These are phyloP conservation scores for Chloroclystis v-ata DNA, from an alignment of 2,888 invertebrate genomes.

Conservation along the genomic window DNA sequence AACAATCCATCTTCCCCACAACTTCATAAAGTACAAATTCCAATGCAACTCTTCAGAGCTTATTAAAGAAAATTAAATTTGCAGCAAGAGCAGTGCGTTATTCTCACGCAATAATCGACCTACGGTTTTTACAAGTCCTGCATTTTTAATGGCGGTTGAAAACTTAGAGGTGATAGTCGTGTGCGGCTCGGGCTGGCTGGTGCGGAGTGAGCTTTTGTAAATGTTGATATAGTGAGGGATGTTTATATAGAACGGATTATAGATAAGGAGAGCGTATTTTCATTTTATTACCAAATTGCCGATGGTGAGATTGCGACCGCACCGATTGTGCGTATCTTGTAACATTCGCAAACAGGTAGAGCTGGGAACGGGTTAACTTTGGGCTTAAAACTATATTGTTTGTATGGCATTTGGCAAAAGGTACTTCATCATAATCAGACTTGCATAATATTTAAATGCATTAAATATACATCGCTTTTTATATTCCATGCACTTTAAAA, in stretches of 20 bases:
- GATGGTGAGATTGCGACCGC: conserved; percentile 65
- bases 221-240: conserved; percentile 70
- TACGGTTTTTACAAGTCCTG: conserved; percentile 11
- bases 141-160: conserved; percentile 15
- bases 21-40: conserved; percentile 40
- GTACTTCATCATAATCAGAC: too few species aligned
- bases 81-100: conserved; percentile 46
- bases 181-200: conserved; percentile 7
- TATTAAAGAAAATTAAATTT: conserved; percentile 78
- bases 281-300: conserved; percentile 80
- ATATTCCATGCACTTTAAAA: too few species aligned
- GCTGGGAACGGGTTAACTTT: conserved; percentile 12
- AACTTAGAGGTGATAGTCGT: conserved; percentile 31
- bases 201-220: conserved; percentile 28
- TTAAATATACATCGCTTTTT: too few species aligned
- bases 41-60: conserved; percentile 40
- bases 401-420: neutral
- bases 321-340: conserved; percentile 65
- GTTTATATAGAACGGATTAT: conserved; percentile 72
- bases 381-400: neutral
- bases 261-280: conserved; percentile 75
- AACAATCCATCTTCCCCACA: conserved; percentile 26
- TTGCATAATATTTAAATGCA: too few species aligned
- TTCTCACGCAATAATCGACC: conserved; percentile 22
- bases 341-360: conserved; percentile 71